Evolutionary conservation across 2,888 invertebrate species (phyloP), one percentile per base, ranked within the genome.

Genomic region (Lycophotia porphyrea): DNA sequence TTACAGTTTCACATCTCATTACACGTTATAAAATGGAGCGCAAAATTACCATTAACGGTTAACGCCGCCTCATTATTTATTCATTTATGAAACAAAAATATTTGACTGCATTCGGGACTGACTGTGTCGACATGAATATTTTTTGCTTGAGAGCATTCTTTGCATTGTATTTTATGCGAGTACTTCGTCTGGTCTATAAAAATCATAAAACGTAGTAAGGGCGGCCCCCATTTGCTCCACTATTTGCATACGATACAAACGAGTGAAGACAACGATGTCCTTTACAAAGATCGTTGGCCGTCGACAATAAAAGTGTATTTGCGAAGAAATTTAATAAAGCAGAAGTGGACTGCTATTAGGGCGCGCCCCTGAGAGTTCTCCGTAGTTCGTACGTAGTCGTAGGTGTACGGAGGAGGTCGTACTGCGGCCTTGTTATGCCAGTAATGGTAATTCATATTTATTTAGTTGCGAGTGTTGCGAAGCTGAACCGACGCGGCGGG

Each of bases 291-390:
- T 94, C 94, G 93, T 91, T 90, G 94, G 93, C 89, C 90, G 92
- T 88, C 91, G 92, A 93, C 95, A 95, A 95, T 96, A 96, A 96
- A 96, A 96, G 93, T 94, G 94, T 96, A 94, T 96, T 96, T 96
- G 96, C 95, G 93, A 95, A 96, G 96, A 96, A 96, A 96, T 96
- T 96, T 96, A 96, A 96, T 96, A 96, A 96, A 94, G 96, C 95
- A 95, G 96, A 96, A 96, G 94, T 94, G 94, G 94, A 94, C 93
- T 91, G 92, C 93, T 91, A 94, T 95, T 95, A 94, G 90, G 93
- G 90, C 91, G 89, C 91, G 90, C 92, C 93, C 92, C 90, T 88
- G 84, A 87, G 88, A 87, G 88, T 90, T 88, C 84, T 84, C 47
- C 61, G 71, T 55, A 34, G 74, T 80, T 69, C 69, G 70, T 82